Percentiles rank a stretch among this genome's conserved stretches.
Conservation (phyloP, 2,113 vertebrate species). For the Labeo catla region DNA sequence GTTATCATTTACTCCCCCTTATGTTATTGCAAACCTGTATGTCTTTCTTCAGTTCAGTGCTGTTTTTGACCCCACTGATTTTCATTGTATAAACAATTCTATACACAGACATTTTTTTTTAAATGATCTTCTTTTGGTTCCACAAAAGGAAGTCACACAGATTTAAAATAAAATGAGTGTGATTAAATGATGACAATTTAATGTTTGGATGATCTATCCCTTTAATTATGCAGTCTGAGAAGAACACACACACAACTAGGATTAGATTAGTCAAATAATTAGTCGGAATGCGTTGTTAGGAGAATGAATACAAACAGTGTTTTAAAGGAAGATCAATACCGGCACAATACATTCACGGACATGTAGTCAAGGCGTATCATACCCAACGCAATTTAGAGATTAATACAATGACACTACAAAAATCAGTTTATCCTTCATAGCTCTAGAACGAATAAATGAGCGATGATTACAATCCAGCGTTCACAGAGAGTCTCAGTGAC, state of each 20-base stretch:
- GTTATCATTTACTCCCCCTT: neutral
- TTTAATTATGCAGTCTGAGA: neutral
- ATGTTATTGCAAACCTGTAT: neutral
- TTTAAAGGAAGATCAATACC: neutral
- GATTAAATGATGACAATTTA: too few species aligned
- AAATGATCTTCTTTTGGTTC: too few species aligned
- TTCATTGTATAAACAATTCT: too few species aligned
- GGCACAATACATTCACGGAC: neutral
- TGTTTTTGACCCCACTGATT: too few species aligned
- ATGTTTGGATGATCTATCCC: neutral
- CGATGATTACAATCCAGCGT: conserved; percentile 4
- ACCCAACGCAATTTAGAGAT: neutral
- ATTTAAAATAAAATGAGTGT: too few species aligned
- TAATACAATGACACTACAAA: neutral
- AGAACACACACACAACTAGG: neutral
- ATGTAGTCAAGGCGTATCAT: neutral
- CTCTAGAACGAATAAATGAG: neutral
- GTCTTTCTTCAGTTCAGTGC: neutral
- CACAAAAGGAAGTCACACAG: too few species aligned
- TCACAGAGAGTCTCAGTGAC: conserved; percentile 71
- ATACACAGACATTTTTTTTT: too few species aligned
- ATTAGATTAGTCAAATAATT: neutral
- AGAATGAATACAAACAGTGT: too few species aligned
- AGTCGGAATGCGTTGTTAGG: neutral
- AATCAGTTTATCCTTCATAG: neutral